Evolutionary conservation across 1,140 invertebrate genomes (phyloP).

Genomic region (Ceratina australensis): DNA sequence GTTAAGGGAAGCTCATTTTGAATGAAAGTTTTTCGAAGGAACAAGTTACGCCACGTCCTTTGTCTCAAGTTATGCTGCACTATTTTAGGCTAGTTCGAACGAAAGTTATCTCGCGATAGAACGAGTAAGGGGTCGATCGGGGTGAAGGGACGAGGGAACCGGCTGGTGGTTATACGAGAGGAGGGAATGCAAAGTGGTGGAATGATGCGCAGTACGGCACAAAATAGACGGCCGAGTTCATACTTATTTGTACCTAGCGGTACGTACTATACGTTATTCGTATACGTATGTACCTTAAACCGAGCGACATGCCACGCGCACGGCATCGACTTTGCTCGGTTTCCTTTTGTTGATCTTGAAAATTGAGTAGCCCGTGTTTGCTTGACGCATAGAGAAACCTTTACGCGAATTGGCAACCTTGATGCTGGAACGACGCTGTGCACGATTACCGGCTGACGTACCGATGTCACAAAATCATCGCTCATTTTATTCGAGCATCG

Average conservation of each 20-base stretch:
- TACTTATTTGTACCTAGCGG: slow-evolving; percentile 38
- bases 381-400: no score
- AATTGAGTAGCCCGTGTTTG: neutral
- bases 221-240: slow-evolving; percentile 37
- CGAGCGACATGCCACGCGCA: slow-evolving; percentile 18
- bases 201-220: slow-evolving; percentile 37
- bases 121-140: slow-evolving; percentile 27
- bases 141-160: neutral
- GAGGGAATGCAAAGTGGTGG: neutral
- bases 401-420: no score
- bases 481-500: neutral
- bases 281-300: neutral
- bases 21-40: slow-evolving; percentile 13
- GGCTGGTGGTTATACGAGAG: neutral
- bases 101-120: slow-evolving; percentile 37
- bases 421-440: no score
- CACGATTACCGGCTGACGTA: no score
- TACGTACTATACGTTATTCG: slow-evolving; percentile 30
- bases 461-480: neutral
- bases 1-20: slow-evolving; percentile 23
- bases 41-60: slow-evolving; percentile 30
- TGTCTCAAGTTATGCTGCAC: slow-evolving; percentile 39
- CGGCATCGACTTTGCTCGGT: slow-evolving; percentile 18
- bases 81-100: slow-evolving; percentile 27
- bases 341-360: slow-evolving; percentile 10